Base-by-base conservation (phyloP, 2,888 invertebrate genomes). In the Dryococelus australis region DNA sequence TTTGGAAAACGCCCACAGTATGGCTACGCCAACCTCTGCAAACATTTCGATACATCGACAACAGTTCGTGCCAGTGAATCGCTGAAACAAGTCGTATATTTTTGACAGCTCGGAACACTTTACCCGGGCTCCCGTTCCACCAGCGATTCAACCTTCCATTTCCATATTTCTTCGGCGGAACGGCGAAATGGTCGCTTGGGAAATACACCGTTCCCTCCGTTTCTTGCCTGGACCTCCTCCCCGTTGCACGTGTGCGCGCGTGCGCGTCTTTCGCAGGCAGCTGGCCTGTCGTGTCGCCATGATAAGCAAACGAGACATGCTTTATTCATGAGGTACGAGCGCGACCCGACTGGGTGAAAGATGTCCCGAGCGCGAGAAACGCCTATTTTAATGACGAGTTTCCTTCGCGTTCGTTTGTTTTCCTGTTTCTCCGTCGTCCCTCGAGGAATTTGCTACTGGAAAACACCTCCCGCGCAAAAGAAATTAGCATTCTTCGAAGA, bases 161-260 rank as follows among this genome's bases (percentile, higher is more conserved):
- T 65, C 65, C 65, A 65, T 65, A 65, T 65, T 65, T 65, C 6
- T 65, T n/a, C 65, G 0, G 65, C 65, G 24, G 24, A 65, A 65
- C 65, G 65, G 65, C 65, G 24, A 65, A 65, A 65, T 20, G 65
- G 65, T 65, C 65, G 65, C 65, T n/a, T 65, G 65, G 65, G 65
- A 65, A 65, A 65, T 65, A 65, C n/a, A 65, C 65, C 65, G n/a
- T 65, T 65, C 65, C 65, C 65, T 65, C n/a, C 65, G 65, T 65
- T 65, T 35, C 35, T 4, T 65, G 65, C 24, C 65, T 65, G 65
- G 65, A 16, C 65, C 65, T 24, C 65, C 24, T 6, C 0, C 65
- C 65, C 65, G 24, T 65, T 65, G 10, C 24, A n/a, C 65, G 65
- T n/a, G 65, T 24, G 10, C 8, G 65, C 13, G n/a, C n/a, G 65